Conservation (phyloP, 1,140 invertebrate genomes). For the Lepidostoma basale region DNA sequence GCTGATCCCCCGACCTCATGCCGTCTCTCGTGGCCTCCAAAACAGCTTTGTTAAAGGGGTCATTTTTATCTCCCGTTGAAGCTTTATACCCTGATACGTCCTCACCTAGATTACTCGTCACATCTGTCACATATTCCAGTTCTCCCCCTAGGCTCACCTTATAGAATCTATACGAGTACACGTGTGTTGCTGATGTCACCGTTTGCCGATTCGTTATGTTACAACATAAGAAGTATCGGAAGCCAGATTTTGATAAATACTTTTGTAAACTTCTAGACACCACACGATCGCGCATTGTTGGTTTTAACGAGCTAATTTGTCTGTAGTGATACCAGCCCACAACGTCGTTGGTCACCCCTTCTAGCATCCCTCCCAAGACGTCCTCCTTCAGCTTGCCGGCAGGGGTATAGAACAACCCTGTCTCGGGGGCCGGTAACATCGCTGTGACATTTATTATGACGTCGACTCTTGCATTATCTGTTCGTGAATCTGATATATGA, state of each 20-base stretch:
- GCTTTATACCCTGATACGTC: constrained; percentile 53
- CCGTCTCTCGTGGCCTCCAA: constrained; percentile 12
- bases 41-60: constrained; percentile 49
- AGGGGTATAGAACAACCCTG: constrained; percentile 62
- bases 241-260: constrained; percentile 59
- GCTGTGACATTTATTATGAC: constrained; percentile 65
- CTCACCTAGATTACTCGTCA: constrained; percentile 59
- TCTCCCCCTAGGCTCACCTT: constrained; percentile 58
- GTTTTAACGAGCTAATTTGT: constrained; percentile 57
- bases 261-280: constrained; percentile 65
- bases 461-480: constrained; percentile 62
- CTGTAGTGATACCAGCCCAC: constrained; percentile 70
- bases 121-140: constrained; percentile 57
- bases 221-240: constrained; percentile 61
- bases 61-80: constrained; percentile 52
- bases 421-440: constrained; percentile 61
- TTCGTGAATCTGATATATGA: constrained; percentile 69
- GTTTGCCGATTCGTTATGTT: constrained; percentile 59
- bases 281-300: constrained; percentile 63
- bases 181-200: constrained; percentile 60
- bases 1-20: constrained; percentile 42
- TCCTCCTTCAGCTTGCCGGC: constrained; percentile 62
- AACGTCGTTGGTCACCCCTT: constrained; percentile 59
- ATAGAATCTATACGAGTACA: constrained; percentile 62
- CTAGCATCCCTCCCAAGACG: constrained; percentile 59